Evolutionary conservation across 23 tunicate species (phyloP).

Genomic region (Phallusia fumigata): DNA sequence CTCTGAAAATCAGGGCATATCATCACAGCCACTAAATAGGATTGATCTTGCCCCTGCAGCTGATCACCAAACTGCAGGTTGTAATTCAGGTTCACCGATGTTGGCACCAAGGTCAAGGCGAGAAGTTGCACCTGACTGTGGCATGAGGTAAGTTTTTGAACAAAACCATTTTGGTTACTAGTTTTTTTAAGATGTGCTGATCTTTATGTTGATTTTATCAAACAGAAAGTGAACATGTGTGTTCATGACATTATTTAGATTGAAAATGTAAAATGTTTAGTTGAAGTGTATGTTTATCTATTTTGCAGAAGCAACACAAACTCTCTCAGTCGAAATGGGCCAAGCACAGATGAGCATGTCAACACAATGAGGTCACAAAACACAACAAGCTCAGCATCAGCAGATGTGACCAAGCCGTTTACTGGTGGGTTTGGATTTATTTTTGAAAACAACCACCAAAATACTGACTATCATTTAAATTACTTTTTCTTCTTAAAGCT

Average conservation of each 20-base stretch:
- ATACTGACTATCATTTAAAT: background rate
- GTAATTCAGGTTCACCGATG: slow-evolving; percentile 54
- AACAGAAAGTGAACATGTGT: too few relatives aligned
- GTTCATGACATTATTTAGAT: too few relatives aligned
- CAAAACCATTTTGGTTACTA: too few relatives aligned
- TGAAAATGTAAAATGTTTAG: too few relatives aligned
- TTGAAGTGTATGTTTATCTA: too few relatives aligned
- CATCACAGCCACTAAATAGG: slow-evolving; percentile 61
- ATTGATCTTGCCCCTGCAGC: slow-evolving; percentile 61
- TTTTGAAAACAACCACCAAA: background rate
- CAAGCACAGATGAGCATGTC: slow-evolving; percentile 21
- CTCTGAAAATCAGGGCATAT: background rate
- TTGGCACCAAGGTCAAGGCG: slow-evolving; percentile 63
- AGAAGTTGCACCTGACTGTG: slow-evolving; percentile 71
- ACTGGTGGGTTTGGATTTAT: slow-evolving; percentile 41
- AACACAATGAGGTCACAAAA: slow-evolving; percentile 69
- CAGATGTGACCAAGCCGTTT: slow-evolving; percentile 63
- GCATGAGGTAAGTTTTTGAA: slow-evolving; percentile 24
- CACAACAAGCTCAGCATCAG: slow-evolving; percentile 67
- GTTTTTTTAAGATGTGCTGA: too few relatives aligned
- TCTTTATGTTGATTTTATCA: too few relatives aligned
- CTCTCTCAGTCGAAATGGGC: slow-evolving; percentile 19
- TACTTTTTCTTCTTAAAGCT: slow-evolving; percentile 21
- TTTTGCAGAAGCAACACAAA: slow-evolving; percentile 20
- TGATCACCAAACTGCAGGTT: background rate